A percentile compares a stretch with the other conserved stretches of the same genome.
Conservation (phyloP, 2,113 vertebrate genomes). For the Orycteropus afer region DNA sequence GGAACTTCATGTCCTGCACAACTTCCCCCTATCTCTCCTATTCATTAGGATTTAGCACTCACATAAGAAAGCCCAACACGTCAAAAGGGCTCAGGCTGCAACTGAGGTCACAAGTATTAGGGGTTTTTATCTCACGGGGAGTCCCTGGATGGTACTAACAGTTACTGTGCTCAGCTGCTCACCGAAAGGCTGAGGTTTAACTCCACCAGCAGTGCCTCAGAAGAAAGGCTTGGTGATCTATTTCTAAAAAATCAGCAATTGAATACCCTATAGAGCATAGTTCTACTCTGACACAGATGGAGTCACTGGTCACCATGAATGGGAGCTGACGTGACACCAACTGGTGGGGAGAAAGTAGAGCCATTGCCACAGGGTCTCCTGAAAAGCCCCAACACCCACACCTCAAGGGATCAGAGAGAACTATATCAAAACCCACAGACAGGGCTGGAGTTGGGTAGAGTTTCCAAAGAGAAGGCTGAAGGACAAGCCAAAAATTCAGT, state of each 20-base stretch:
- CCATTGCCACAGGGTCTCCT: not conserved
- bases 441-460: not conserved
- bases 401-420: not conserved
- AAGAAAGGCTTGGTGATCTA: not conserved
- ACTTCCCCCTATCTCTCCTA: not conserved
- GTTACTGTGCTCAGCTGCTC: not conserved
- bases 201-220: not conserved
- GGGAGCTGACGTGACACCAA: not conserved
- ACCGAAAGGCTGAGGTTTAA: not conserved
- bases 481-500: not conserved
- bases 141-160: not conserved
- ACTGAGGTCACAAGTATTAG: not conserved
- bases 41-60: not conserved
- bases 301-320: not conserved
- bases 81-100: not conserved
- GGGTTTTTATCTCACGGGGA: not conserved
- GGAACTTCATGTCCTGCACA: not conserved
- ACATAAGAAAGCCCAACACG: not conserved
- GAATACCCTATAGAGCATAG: not conserved
- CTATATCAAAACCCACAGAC: not conserved
- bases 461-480: slow-evolving; percentile 27
- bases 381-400: not conserved
- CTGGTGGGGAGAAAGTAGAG: not conserved
- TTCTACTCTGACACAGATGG: not conserved
- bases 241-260: not conserved